Evolutionary conservation across 2,888 invertebrate species (phyloP), one percentile per base, ranked within the genome.

Genomic region (Entomobrya proxima): DNA sequence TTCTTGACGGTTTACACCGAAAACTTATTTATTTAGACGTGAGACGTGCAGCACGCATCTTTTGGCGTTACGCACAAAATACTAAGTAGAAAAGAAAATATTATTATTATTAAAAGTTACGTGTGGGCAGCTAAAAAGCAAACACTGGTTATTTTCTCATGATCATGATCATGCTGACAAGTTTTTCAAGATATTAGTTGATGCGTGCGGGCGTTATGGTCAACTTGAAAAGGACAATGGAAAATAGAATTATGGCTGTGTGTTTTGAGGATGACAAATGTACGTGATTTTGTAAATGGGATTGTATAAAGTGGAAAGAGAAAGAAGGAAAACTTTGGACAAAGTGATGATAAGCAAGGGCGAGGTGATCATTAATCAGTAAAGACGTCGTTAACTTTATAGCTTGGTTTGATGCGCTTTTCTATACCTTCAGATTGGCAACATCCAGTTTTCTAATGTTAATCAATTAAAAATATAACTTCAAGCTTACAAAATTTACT

Each of bases 301-400:
- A 15, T 40, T 13, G 44, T 40, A 7, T 13, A 40, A 15, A 40
- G 44, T n/a, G n/a, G n/a, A n/a, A n/a, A 30, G n/a, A 58, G 27
- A 24, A n/a, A 44, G 50, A 18, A 50, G 50, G 50, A 1, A 50
- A n/a, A 24, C 15, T 21, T 6, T 7, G 52, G 13, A 52, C 32
- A 61, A 32, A 18, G 18, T 61, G 18, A 44, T 24, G 69, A 40
- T 40, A 13, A 44, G 27, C 4, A 21, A 21, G 69, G 69, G 69
- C 69, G 69, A 69, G 69, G 40, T 69, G 21, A 69, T 69, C 21
- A 44, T 69, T 69, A 69, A 69, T 69, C 69, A 69, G 24, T 21
- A 44, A 30, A 21, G 21, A 61, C 35, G 30, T 11, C 21, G 21
- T 11, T 21, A 44, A 24, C 1, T n/a, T n/a, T n/a, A 69, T 1